Evolutionary conservation across 2,797 vertebrate species (phyloP).

Genomic region (Bryconaethiops microstoma): DNA sequence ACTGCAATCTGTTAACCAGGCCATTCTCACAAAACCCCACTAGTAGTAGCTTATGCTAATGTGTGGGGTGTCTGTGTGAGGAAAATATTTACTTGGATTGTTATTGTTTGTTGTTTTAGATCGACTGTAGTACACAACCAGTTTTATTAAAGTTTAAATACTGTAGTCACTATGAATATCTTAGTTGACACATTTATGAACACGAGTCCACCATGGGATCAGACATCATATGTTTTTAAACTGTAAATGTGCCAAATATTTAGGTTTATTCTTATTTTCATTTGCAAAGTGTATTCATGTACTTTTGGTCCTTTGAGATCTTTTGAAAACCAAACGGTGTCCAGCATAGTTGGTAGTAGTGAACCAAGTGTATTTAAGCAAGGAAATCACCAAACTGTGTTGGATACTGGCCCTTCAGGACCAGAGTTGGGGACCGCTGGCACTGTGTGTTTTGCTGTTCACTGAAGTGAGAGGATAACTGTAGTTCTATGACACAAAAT

Average conservation of each 20-base stretch:
- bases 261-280: neutral
- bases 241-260: neutral
- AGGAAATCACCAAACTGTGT: no score
- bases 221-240: neutral
- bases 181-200: no score
- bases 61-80: conserved; percentile 6
- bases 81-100: neutral
- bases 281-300: neutral
- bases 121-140: neutral
- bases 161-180: neutral
- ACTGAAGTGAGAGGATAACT: no score
- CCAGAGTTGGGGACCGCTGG: no score
- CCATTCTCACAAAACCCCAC: conserved; percentile 44
- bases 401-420: no score
- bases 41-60: conserved; percentile 40
- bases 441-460: no score
- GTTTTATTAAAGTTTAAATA: neutral
- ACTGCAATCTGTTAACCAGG: conserved; percentile 49
- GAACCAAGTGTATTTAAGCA: no score
- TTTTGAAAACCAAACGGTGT: neutral
- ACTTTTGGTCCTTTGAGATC: neutral
- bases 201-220: neutral
- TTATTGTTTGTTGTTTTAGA: neutral
- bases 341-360: no score
- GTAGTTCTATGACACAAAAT: no score